Percentiles rank a stretch among this genome's conserved stretches.
These are phyloP conservation scores for Ceratina calcarata DNA, from an alignment of 1,140 invertebrate species.

Conservation along the genomic window DNA sequence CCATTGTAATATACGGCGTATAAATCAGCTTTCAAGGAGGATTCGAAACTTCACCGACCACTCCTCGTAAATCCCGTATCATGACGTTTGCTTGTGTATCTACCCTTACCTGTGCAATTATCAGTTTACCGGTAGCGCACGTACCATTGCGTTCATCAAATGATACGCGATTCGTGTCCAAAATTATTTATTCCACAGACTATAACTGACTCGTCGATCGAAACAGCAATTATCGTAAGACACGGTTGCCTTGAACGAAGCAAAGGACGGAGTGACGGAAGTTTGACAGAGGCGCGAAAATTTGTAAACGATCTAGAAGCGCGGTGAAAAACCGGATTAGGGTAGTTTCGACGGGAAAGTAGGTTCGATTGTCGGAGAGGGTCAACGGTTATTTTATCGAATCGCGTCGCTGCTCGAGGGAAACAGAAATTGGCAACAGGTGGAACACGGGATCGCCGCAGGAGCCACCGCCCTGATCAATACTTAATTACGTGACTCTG, in stretches of 20 bases:
- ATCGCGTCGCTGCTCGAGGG: constrained; percentile 47
- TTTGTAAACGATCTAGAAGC: too few relatives aligned
- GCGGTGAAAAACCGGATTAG: not conserved
- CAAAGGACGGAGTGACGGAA: too few relatives aligned
- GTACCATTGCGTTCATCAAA: too few relatives aligned
- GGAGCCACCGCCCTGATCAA: constrained; percentile 74
- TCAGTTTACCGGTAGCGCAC: too few relatives aligned
- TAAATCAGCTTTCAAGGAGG: constrained; percentile 4
- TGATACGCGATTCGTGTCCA: too few relatives aligned
- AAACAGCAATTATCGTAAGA: too few relatives aligned
- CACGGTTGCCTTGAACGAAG: too few relatives aligned
- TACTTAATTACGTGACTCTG: constrained; percentile 72
- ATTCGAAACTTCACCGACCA: too few relatives aligned
- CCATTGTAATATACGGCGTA: not conserved
- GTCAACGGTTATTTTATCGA: constrained; percentile 65
- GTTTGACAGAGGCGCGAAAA: too few relatives aligned
- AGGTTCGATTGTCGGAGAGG: constrained; percentile 38
- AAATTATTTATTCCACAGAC: too few relatives aligned
- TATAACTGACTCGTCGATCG: too few relatives aligned
- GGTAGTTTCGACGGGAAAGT: not conserved
- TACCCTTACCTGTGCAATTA: too few relatives aligned
- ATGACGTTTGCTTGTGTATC: not conserved
- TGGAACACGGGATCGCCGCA: constrained; percentile 59
- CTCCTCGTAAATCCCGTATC: not conserved
- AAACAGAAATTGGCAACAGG: constrained; percentile 69